Base-by-base conservation (phyloP, 2,888 invertebrate species). In the Aleiodes leptofemur region DNA sequence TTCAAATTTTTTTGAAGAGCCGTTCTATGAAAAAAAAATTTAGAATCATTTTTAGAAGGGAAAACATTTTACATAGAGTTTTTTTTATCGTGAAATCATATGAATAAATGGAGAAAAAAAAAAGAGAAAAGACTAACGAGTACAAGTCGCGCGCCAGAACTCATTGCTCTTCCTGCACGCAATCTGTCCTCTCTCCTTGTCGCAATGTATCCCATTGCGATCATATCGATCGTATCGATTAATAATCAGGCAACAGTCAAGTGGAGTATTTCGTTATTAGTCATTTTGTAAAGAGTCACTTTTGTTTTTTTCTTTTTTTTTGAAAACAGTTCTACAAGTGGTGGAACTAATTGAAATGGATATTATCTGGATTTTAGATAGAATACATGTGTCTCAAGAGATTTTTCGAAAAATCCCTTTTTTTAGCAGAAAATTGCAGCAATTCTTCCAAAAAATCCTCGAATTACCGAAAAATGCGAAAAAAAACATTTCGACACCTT, bases 181-280 rank as follows among this genome's bases (percentile, higher is more conserved):
- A 76, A 79, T 73, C 75, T 73, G 86, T 86, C 85, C 85, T 34
- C 34, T 34, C 34, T 34, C 34, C 34, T 34, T 4, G 34, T 34
- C 34, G 23, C 34, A 34, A 34, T 34, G 34, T 34, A 34, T 34
- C 87, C 87, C 86, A 87, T 86, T 83, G 87, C 84, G 86, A 83
- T 85, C 85, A 87, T 88, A 88, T 88, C 85, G 86, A 88, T 88
- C 86, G 85, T 78, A 78, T 81, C 87, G 88, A 88, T 88, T 88
- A 87, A 88, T 88, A 88, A 88, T 86, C 82, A 34, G 34, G 34
- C 5, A 6, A 83, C 83, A 83, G 83, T 82, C 82, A 84, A 85
- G 75, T 70, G 76, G 73, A 73, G 68, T 72, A 38, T 56, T 56
- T 51, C 68, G 50, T 55, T n/a, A 48, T 69, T 34, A 34, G 34